Evolutionary conservation across 2,888 invertebrate species (phyloP).

Genomic region (Drosophila siamana): DNA sequence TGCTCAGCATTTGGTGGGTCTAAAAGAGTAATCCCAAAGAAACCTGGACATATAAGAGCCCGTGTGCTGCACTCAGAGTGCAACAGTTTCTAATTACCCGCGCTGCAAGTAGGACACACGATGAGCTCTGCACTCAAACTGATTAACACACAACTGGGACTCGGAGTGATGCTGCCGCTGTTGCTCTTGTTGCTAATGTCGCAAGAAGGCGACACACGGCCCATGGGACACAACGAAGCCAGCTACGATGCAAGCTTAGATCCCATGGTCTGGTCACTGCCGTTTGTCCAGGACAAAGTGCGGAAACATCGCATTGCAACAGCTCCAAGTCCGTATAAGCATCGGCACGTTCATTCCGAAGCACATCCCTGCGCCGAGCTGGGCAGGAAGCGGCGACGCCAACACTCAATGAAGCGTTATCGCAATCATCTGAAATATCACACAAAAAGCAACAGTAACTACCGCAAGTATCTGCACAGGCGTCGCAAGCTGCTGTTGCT

Average conservation of each 20-base stretch:
- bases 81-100: slow-evolving; percentile 64
- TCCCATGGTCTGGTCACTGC: slow-evolving; percentile 81
- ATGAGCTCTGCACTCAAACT: slow-evolving; percentile 31
- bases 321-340: not conserved
- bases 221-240: slow-evolving; percentile 50
- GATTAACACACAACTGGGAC: slow-evolving; percentile 19
- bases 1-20: slow-evolving; percentile 27
- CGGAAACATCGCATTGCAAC: slow-evolving; percentile 64
- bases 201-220: slow-evolving; percentile 20
- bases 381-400: not conserved
- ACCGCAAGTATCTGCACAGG: slow-evolving; percentile 34
- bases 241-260: slow-evolving; percentile 82
- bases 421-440: not conserved
- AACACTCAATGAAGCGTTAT: slow-evolving; percentile 9
- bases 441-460: slow-evolving; percentile 15
- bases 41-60: slow-evolving; percentile 53
- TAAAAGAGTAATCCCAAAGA: not conserved
- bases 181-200: slow-evolving; percentile 26
- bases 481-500: slow-evolving; percentile 47
- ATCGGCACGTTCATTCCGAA: not conserved
- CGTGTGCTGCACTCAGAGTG: slow-evolving; percentile 50
- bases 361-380: slow-evolving; percentile 1
- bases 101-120: slow-evolving; percentile 49
- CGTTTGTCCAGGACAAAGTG: slow-evolving; percentile 77
- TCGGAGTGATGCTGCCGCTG: slow-evolving; percentile 4